Evolutionary conservation across 2,888 invertebrate genomes (phyloP).

Genomic region (Troides helena): DNA sequence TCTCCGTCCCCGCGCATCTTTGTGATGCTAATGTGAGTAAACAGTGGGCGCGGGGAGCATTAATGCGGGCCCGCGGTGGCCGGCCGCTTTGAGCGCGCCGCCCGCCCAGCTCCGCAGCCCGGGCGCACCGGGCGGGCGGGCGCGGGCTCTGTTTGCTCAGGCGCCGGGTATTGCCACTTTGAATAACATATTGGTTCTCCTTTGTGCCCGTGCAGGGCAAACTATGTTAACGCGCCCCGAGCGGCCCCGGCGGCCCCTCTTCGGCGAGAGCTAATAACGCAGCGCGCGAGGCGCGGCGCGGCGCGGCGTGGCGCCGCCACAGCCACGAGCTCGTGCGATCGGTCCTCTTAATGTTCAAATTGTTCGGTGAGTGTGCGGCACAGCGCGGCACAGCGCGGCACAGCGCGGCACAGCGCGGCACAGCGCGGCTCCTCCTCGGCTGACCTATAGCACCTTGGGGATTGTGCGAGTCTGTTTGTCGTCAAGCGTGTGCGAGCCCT

Average conservation of each 20-base stretch:
- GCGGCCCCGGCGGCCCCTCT: background rate
- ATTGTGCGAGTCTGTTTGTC: too few relatives aligned
- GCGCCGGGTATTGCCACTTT: constrained; percentile 70
- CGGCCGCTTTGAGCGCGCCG: constrained; percentile 7
- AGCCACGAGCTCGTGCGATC: too few relatives aligned
- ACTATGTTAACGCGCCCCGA: constrained; percentile 35
- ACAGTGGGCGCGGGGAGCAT: constrained; percentile 47
- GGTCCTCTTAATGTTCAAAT: too few relatives aligned
- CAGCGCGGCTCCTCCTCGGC: too few relatives aligned
- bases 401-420: too few relatives aligned
- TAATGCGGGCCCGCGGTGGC: constrained; percentile 37
- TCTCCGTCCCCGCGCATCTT: constrained; percentile 40
- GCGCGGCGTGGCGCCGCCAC: too few relatives aligned
- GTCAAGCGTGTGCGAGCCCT: too few relatives aligned
- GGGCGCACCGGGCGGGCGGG: constrained; percentile 39
- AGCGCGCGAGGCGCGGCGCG: background rate
- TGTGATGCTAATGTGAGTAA: constrained; percentile 65
- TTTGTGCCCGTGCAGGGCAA: constrained; percentile 44
- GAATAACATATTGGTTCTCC: constrained; percentile 62
- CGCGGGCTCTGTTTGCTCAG: constrained; percentile 63
- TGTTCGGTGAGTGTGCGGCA: too few relatives aligned
- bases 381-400: too few relatives aligned
- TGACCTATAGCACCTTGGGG: too few relatives aligned
- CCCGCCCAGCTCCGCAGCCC: constrained; percentile 14
- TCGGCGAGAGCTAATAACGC: background rate